Conservation (phyloP, 2,113 vertebrate genomes). For the Phoxinus phoxinus region DNA sequence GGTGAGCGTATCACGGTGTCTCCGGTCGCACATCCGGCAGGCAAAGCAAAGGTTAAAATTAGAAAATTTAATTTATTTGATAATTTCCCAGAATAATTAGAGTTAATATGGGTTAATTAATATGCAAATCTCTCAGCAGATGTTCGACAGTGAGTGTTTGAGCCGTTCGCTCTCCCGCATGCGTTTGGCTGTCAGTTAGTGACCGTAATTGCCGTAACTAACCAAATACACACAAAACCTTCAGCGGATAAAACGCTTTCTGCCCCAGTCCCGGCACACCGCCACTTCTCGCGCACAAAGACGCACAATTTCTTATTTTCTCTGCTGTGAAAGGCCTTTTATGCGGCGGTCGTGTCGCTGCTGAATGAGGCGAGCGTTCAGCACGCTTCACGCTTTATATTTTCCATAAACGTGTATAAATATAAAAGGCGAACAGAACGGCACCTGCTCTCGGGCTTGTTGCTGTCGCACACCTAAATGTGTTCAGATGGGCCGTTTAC, state of each 20-base stretch:
- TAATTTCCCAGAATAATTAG: constrained; percentile 99
- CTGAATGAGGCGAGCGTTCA: constrained; percentile 69
- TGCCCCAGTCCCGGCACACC: constrained; percentile 91
- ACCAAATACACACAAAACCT: constrained; percentile 98
- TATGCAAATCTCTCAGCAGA: constrained; percentile 99
- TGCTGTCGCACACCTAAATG: constrained; percentile 47
- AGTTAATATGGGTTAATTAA: constrained; percentile 99
- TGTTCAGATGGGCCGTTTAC: constrained; percentile 37
- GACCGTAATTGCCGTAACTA: constrained; percentile 99
- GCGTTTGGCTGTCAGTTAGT: constrained; percentile 99
- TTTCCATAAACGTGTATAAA: constrained; percentile 59
- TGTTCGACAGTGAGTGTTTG: constrained; percentile 97
- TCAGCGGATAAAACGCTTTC: constrained; percentile 95
- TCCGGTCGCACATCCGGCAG: constrained; percentile 92
- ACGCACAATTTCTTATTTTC: constrained; percentile 92
- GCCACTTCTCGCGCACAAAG: constrained; percentile 96
- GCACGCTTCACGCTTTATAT: constrained; percentile 71
- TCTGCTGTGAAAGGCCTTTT: constrained; percentile 90
- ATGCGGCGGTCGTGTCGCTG: constrained; percentile 76
- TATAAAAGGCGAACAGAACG: constrained; percentile 59
- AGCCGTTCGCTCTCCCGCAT: constrained; percentile 98
- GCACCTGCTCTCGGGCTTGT: constrained; percentile 69
- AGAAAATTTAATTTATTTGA: constrained; percentile 99
- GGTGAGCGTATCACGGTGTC: constrained; percentile 94
- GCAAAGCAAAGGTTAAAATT: constrained; percentile 99